Evolutionary conservation across 2,113 vertebrate genomes (phyloP), one percentile per base, ranked within the genome.

Genomic region (Anarhynchus alexandrinus): DNA sequence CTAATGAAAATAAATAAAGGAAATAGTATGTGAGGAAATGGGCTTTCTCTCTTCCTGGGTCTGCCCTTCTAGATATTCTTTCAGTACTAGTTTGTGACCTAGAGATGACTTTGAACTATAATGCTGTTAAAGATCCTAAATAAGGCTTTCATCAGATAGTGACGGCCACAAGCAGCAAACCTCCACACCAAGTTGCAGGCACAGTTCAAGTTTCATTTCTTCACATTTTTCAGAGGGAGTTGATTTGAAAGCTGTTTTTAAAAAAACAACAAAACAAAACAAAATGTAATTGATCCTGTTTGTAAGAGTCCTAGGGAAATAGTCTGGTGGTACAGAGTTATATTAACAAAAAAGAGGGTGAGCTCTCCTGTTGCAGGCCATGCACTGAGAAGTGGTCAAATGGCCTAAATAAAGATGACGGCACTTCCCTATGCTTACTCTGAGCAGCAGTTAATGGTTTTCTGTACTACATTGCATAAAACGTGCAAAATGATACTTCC

Each of bases 241-340:
- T 10, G 23, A 25, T 85, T 71, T 43, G 36, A 89, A 81, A 73
- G 32, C 10, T 25, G 34, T 36, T 43, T 11, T 36, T 16, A 62
- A 62, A 27, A 12, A 62, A 61, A 61, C 4, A 19, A 29, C 16
- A 17, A 30, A 58, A 58, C 32, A 17, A 30, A 34, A 61, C 32
- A 32, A 2, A 8, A 26, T 8, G 23, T 3, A 49, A 7, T 1
- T 27, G 23, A 87, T 40, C 5, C 55, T 36, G 4, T 62, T 61
- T n/a, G 8, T 61, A 54, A 21, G 29, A 78, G 30, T 62, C 36
- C 36, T 43, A 34, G 38, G 47, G 71, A 54, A 59, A 66, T 15
- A n/a, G 1, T 2, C 23, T 0, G 0, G 34, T 61, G 23, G 14
- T 22, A 26, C 29, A 73, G 32, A 73, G 26, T 40, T 72, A 6